These are phyloP conservation scores for Drosophila siamana DNA, from an alignment of 2,888 invertebrate species.

Conservation along the genomic window DNA sequence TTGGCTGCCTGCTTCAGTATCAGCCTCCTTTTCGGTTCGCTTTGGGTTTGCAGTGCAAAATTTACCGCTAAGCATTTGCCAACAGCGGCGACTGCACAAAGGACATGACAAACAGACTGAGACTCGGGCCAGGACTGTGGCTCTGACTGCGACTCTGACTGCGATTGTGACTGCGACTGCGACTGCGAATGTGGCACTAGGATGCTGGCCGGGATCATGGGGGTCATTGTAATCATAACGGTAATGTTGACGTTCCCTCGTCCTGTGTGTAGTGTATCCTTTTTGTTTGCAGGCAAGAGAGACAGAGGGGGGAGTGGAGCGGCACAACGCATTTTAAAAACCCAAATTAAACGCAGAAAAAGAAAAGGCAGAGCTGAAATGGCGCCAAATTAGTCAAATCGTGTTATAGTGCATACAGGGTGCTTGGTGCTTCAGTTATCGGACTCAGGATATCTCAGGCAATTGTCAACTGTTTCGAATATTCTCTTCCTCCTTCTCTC, in stretches of 20 bases:
- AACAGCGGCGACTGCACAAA: conserved; percentile 55
- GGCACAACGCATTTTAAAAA: conserved; percentile 35
- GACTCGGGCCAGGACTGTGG: conserved; percentile 14
- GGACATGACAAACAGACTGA: conserved; percentile 50
- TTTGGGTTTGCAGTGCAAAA: conserved; percentile 52
- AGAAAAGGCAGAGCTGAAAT: conserved; percentile 20
- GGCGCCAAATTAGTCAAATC: conserved; percentile 61
- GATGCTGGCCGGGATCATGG: conserved; percentile 59
- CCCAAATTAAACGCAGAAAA: conserved; percentile 45
- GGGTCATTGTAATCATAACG: conserved; percentile 78
- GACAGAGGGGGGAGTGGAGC: no score
- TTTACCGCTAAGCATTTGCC: conserved; percentile 63
- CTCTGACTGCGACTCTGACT: conserved; percentile 1
- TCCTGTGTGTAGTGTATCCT: conserved; percentile 2
- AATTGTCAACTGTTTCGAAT: conserved; percentile 30
- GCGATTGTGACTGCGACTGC: neutral
- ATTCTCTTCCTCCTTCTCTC: neutral
- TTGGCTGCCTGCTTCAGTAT: conserved; percentile 11
- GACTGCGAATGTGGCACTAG: conserved; percentile 7
- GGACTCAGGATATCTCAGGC: neutral
- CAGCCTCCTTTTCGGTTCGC: conserved; percentile 11
- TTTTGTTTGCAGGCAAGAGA: neutral
- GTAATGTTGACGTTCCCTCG: conserved; percentile 57
- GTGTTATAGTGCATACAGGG: conserved; percentile 42
- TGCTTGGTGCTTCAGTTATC: conserved; percentile 41